Base-by-base conservation (phyloP, 1,140 invertebrate genomes). In the Galleria mellonella region DNA sequence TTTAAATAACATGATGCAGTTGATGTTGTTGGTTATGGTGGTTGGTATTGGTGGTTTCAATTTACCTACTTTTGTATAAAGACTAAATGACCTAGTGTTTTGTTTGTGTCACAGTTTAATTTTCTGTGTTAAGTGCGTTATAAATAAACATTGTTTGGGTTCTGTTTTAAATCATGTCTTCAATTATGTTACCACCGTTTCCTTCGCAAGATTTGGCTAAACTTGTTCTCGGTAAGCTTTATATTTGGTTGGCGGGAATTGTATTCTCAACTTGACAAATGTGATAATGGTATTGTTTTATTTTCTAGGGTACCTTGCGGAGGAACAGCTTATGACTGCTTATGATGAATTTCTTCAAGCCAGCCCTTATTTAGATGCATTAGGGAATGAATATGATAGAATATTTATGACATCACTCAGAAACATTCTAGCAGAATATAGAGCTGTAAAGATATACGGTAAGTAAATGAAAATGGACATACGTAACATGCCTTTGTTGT, bases 281-380 rank as follows among this genome's bases (percentile, higher is more conserved):
- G 42, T 13, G 33, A 23, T 35, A 27, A 23, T 47, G 35, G 12
- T 42, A 28, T 35, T 32, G 17, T 56, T 49, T n/a, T 42, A 50
- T 36, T 38, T 67, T 72, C 27, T 46, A 84, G 81, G 81, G 36
- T 84, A 84, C 38, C 60, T 84, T 12, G 76, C 76, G 10, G 81
- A 84, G 49, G 76, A 84, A 49, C 76, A 84, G 51, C 60, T 84
- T 29, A 84, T 84, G 81, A 84, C 81, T 14, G 76, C 76, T 1
- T 84, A 84, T 62, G 81, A 84, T 69, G 81, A 84, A 57, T 84
- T 84, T 46, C 52, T 84, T 1, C 74, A 75, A 57, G 74, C 74
- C 2, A 84, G 81, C 46, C 81, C 81, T 0, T 83, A 81, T 51
- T 64, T 84, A 43, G 78, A 84, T 56, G 78, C 73, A 4, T 50